Evolutionary conservation across 2,797 vertebrate species (phyloP).

Genomic region (Melanotaenia pygmaea): DNA sequence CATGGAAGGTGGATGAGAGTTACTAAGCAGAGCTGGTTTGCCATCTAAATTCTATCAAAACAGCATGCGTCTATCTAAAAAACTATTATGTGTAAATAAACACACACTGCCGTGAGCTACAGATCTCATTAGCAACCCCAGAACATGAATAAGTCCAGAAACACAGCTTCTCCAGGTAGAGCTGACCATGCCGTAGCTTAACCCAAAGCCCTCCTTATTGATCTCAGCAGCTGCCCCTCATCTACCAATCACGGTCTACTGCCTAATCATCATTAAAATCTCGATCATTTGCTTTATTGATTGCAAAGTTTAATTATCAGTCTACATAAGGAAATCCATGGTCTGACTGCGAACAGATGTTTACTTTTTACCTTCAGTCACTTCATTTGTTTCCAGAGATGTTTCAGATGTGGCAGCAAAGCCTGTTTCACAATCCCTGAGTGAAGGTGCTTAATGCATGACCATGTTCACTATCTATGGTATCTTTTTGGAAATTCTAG

Average conservation of each 20-base stretch:
- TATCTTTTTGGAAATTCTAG: too few species aligned
- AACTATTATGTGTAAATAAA: too few species aligned
- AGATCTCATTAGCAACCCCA: too few species aligned
- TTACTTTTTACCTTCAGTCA: slow-evolving; percentile 16
- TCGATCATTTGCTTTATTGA: slow-evolving; percentile 68
- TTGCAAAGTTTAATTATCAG: slow-evolving; percentile 53
- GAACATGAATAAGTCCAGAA: too few species aligned
- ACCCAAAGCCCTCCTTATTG: slow-evolving; percentile 54
- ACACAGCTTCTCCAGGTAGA: not conserved
- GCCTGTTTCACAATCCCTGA: not conserved
- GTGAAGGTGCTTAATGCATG: not conserved
- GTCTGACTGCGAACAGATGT: slow-evolving; percentile 48
- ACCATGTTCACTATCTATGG: too few species aligned
- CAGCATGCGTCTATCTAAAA: too few species aligned
- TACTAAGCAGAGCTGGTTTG: too few species aligned
- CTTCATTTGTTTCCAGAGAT: not conserved
- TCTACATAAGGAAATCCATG: slow-evolving; percentile 46
- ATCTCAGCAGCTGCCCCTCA: slow-evolving; percentile 59
- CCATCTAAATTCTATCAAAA: too few species aligned
- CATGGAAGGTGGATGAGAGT: too few species aligned
- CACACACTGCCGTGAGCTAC: too few species aligned
- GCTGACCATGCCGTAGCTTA: not conserved
- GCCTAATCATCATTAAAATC: slow-evolving; percentile 48
- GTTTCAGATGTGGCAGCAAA: not conserved
- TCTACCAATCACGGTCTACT: slow-evolving; percentile 46